Evolutionary conservation across 2,888 invertebrate genomes (phyloP).

Genomic region (Hemaris fuciformis): DNA sequence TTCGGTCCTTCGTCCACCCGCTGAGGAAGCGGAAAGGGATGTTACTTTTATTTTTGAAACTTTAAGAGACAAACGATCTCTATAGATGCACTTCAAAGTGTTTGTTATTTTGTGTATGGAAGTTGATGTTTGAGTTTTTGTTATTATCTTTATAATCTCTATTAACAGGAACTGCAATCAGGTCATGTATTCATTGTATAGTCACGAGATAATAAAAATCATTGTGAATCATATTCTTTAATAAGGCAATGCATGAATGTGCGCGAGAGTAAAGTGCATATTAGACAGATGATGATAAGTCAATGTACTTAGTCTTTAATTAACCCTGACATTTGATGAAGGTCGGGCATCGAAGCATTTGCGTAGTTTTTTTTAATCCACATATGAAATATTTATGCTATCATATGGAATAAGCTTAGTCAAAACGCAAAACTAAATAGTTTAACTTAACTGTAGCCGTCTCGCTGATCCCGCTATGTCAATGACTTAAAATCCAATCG

Average conservation of each 20-base stretch:
- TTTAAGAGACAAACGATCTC: constrained; percentile 36
- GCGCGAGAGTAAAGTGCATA: background rate
- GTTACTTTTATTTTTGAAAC: constrained; percentile 48
- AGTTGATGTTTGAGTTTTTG: constrained; percentile 31
- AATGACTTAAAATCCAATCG: background rate
- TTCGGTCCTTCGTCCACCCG: constrained; percentile 30
- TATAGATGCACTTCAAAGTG: constrained; percentile 38
- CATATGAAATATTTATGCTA: too few species aligned
- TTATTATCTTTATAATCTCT: background rate
- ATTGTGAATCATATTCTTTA: background rate
- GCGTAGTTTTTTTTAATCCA: too few species aligned
- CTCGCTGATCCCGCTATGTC: background rate
- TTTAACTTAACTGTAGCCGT: background rate
- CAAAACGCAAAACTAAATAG: too few species aligned
- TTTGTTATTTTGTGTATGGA: constrained; percentile 47
- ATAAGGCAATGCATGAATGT: background rate
- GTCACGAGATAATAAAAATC: background rate
- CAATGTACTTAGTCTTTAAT: background rate
- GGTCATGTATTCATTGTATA: background rate
- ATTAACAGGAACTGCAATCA: background rate
- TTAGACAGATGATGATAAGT: background rate
- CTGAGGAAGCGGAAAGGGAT: constrained; percentile 58
- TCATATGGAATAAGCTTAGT: too few species aligned
- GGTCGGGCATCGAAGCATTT: background rate
- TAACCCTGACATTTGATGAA: background rate